Conservation (phyloP, 1,140 invertebrate species). For the Nixonia krombeini region DNA sequence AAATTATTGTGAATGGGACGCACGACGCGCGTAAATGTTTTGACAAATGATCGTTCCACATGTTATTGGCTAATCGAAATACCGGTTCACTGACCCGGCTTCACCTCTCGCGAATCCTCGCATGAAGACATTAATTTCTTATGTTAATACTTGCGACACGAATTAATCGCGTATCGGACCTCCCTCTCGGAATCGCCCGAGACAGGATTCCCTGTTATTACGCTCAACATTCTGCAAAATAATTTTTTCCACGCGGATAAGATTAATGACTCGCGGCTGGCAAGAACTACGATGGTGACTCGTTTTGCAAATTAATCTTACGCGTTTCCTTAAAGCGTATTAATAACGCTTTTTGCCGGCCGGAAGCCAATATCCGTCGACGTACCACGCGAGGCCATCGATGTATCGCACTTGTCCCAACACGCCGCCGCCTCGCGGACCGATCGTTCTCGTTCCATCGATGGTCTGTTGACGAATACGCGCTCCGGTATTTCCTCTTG, state of each 20-base stretch:
- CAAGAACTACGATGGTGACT: slow-evolving; percentile 60
- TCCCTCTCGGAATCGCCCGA: slow-evolving; percentile 52
- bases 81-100: slow-evolving; percentile 19
- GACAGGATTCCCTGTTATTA: slow-evolving; percentile 65
- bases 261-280: slow-evolving; percentile 47
- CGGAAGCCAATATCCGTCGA: slow-evolving; percentile 39
- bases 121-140: slow-evolving; percentile 56
- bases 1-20: no score
- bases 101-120: slow-evolving; percentile 19
- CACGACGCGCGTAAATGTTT: no score
- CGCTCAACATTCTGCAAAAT: slow-evolving; percentile 62
- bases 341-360: slow-evolving; percentile 56
- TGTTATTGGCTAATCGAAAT: not conserved
- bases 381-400: slow-evolving; percentile 28
- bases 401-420: no score
- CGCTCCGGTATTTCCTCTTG: no score
- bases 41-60: no score
- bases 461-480: no score
- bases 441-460: no score
- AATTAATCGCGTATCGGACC: slow-evolving; percentile 57
- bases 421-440: no score
- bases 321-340: slow-evolving; percentile 63
- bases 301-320: slow-evolving; percentile 66
- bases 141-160: slow-evolving; percentile 55
- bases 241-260: slow-evolving; percentile 57